Evolutionary conservation across 92 coral and sea anemone genomes (phyloP), one percentile per base, ranked within the genome.

Genomic region (Phenganax marumi): DNA sequence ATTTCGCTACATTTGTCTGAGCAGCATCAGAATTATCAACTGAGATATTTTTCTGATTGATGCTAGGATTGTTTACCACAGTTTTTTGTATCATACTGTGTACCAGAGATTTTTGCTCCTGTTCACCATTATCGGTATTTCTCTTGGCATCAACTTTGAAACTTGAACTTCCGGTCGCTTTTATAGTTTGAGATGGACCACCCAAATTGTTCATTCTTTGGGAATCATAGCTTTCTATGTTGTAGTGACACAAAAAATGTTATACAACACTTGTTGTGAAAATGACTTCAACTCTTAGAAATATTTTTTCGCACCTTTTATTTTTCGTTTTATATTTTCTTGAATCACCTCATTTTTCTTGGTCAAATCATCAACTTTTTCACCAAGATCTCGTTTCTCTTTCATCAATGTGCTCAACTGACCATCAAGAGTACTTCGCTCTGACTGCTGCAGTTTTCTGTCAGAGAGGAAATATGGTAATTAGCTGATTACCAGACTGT

Each of bases 281-380:
- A 58, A 23, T 3, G 22, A 14, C 21, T 16, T 58, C 22, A 18
- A 14, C 0, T 58, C 22, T 58, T 7, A 3, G 22, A 12, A 14
- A 47, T 55, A 2, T 5, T 56, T 33, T 5, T 33, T 1, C 5
- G 43, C 0, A 76, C 81, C 81, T 56, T 56, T 76, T 8, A 76
- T 76, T 24, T 76, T 76, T 21, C 54, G 68, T 57, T 55, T 33
- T 39, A 76, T 76, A 8, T 68, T 56, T 25, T 76, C 68, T 76
- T 54, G 53, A 1, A 76, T 76, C 24, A 39, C 68, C 26, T 76
- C 21, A 46, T 76, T 76, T 26, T 76, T 76, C n/a, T 51, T 56
- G 39, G 68, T 54, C 68, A 76, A 55, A 43, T 76, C 81, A 23
- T 26, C 68, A 8, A 76, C 81, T 43, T 56, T 54, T 7, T 21